Percentiles rank a stretch among this genome's conserved stretches.
Conservation (phyloP, 23 tunicate genomes). For the Ciona savignyi region DNA sequence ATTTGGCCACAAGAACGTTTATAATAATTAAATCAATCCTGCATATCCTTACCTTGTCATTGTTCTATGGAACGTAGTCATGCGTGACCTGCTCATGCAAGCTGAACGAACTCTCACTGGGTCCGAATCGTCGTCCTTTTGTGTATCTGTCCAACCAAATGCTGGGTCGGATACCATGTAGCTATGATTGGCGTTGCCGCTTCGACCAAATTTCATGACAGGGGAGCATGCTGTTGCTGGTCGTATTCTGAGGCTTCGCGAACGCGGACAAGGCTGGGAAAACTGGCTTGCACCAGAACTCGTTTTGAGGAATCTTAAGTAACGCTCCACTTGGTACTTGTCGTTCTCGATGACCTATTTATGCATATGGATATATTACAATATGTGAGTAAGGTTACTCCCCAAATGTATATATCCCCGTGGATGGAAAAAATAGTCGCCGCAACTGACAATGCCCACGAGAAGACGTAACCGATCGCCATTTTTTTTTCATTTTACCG, state of each 20-base stretch:
- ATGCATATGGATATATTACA: too few species aligned
- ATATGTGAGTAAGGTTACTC: too few species aligned
- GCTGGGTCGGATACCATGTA: slow-evolving; percentile 32
- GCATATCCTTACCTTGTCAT: slow-evolving; percentile 53
- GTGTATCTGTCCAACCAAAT: slow-evolving; percentile 6
- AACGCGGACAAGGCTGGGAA: not conserved
- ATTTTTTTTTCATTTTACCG: too few species aligned
- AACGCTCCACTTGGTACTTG: not conserved
- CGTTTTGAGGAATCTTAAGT: slow-evolving; percentile 4
- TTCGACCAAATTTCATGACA: slow-evolving; percentile 24
- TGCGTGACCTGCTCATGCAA: slow-evolving; percentile 26
- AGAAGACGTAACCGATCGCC: too few species aligned
- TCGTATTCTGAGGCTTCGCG: slow-evolving; percentile 10
- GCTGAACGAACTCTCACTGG: slow-evolving; percentile 31
- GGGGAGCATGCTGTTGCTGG: slow-evolving; percentile 17
- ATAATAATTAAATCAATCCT: too few species aligned
- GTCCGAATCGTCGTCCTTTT: not conserved
- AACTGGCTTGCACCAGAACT: slow-evolving; percentile 16
- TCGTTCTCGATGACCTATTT: slow-evolving; percentile 35
- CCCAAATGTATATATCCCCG: too few species aligned
- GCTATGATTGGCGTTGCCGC: slow-evolving; percentile 19
- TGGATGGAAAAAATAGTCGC: too few species aligned
- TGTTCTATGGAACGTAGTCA: slow-evolving; percentile 13
- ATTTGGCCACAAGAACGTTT: too few species aligned
- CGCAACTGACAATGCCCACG: too few species aligned